phyloP scores from a whole-genome alignment of 1,140 invertebrate genomes.

The Battus philenor region DNA sequence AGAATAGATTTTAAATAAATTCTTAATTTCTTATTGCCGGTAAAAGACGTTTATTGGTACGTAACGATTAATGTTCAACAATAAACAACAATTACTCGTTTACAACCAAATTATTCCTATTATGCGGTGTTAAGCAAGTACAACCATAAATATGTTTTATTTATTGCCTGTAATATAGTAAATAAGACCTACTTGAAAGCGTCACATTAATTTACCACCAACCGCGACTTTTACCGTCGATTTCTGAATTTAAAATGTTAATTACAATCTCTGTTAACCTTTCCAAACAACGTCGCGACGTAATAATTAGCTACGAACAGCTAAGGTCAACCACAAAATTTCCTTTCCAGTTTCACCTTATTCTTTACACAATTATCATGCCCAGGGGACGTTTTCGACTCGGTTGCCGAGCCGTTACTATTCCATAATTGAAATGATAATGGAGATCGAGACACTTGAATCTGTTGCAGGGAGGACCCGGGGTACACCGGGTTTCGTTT shows the following conservation, averaged over 20 bases:
- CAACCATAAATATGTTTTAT: no score
- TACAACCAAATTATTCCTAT: no score
- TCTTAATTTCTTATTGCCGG: no score
- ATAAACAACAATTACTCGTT: no score
- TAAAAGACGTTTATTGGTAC: no score
- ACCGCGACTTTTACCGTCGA: conserved; percentile 7
- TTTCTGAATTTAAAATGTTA: conserved; percentile 13
- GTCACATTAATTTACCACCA: conserved; percentile 9
- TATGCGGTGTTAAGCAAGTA: no score
- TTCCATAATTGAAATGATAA: conserved; percentile 27
- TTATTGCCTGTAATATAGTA: no score
- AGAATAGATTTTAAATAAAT: no score
- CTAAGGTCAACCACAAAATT: conserved; percentile 13
- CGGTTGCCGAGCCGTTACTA: conserved; percentile 19
- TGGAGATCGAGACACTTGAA: conserved; percentile 26
- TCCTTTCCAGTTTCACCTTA: conserved; percentile 20
- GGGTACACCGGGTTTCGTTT: conserved; percentile 29
- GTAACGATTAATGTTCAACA: no score
- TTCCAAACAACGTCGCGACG: conserved; percentile 12
- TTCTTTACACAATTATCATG: conserved; percentile 21
- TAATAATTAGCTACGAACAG: conserved; percentile 15
- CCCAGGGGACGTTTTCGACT: conserved; percentile 18
- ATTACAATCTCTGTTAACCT: conserved; percentile 13
- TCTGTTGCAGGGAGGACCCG: conserved; percentile 25
- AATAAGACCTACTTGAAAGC: no score